Base-by-base conservation (phyloP, 1,140 invertebrate genomes). In the Cydia amplana region DNA sequence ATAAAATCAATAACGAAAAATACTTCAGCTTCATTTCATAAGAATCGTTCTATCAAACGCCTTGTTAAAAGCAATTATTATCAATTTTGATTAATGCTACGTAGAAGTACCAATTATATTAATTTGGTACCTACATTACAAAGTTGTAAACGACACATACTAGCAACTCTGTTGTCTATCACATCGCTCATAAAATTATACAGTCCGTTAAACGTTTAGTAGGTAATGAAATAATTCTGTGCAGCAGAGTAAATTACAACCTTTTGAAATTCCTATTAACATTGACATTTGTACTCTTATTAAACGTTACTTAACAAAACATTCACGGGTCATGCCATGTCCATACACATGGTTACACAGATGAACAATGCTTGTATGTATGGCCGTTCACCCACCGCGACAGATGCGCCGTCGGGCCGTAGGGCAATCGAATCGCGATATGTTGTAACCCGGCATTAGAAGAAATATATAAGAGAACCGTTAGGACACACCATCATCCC, bases 381-480 rank as follows among this genome's bases (percentile, higher is more conserved):
- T 46, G 74, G 46, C 76, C 79, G 60, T 77, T 84, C 76, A 81
- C 80, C 25, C n/a, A 23, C 73, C 51, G 51, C 43, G 76, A 77
- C 73, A 79, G 79, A 80, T 79, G 79, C 74, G 77, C 74, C 67
- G 79, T 81, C 79, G 80, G 82, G 80, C 74, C 79, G 77, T 79
- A 82, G 75, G 64, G 83, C 82, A 80, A 75, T 82, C 81, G 80
- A 84, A 83, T 73, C 78, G 75, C 73, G 73, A 76, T 73, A 79
- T 91, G 88, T 90, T 88, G 91, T 82, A 91, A 92, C 82, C 80
- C 74, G 75, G 83, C 83, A 89, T 87, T 88, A 89, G 87, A 90
- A 87, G 87, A 91, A 89, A 92, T 89, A 92, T 92, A 92, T 91
- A 92, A 91, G 88, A 91, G 80, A 85, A 81, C 76, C 81, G 85